Evolutionary conservation across 2,888 invertebrate species (phyloP).

Genomic region (Hypomecis punctinalis): DNA sequence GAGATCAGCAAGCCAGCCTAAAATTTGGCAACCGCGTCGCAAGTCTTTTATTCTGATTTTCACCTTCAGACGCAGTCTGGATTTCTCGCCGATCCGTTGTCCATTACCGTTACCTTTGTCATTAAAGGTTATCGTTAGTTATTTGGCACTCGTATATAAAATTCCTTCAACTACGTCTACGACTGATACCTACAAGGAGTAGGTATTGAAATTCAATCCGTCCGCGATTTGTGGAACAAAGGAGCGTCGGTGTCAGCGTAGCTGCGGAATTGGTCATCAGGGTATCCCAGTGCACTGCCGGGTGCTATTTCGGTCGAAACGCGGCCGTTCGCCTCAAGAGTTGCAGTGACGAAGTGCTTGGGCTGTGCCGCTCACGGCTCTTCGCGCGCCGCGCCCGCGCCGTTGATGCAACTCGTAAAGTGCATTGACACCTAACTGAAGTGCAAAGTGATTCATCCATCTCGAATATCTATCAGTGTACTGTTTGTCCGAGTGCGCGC

Average conservation of each 20-base stretch:
- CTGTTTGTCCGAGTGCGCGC: slow-evolving; percentile 66
- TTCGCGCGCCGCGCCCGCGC: slow-evolving; percentile 61
- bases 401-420: slow-evolving; percentile 72
- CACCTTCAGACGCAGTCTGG: slow-evolving; percentile 69
- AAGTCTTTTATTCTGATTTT: slow-evolving; percentile 68
- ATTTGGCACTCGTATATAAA: slow-evolving; percentile 18
- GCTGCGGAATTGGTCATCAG: slow-evolving; percentile 71
- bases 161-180: background rate
- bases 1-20: slow-evolving; percentile 58
- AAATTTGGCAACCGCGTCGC: slow-evolving; percentile 75
- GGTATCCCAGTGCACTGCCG: slow-evolving; percentile 79
- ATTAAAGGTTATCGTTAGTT: slow-evolving; percentile 8
- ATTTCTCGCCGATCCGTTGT: slow-evolving; percentile 51
- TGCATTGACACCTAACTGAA: slow-evolving; percentile 83
- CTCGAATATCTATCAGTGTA: slow-evolving; percentile 65
- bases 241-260: slow-evolving; percentile 51
- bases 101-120: slow-evolving; percentile 21
- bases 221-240: slow-evolving; percentile 60
- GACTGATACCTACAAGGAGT: background rate
- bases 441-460: slow-evolving; percentile 72
- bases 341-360: slow-evolving; percentile 69
- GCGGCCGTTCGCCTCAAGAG: slow-evolving; percentile 76
- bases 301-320: slow-evolving; percentile 79
- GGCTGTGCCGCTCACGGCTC: slow-evolving; percentile 66
- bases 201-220: slow-evolving; percentile 47